phyloP scores from a whole-genome alignment of 2,888 invertebrate genomes.

The Leptinotarsa haldemani region DNA sequence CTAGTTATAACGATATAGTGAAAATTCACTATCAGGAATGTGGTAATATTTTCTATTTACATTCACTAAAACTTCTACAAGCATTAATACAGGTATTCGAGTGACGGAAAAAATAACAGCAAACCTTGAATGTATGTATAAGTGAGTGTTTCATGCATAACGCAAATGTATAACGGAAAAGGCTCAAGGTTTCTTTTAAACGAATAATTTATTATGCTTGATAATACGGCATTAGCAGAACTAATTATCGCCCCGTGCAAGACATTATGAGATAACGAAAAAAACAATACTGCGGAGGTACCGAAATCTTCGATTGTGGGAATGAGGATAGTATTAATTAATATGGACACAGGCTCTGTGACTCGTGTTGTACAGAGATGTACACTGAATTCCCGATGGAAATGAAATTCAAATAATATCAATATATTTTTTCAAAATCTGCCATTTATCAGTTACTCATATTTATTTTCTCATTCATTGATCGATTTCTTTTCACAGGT shows the following conservation, averaged over 20 bases:
- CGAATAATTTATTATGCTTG: constrained; percentile 16
- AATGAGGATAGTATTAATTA: not conserved
- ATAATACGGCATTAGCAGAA: not conserved
- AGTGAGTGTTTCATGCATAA: constrained; percentile 16
- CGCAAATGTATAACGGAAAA: constrained; percentile 8
- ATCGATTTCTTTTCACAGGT: too few relatives aligned
- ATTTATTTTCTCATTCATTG: too few relatives aligned
- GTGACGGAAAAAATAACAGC: not conserved
- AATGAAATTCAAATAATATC: too few relatives aligned
- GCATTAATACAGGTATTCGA: not conserved
- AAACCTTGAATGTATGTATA: constrained; percentile 4
- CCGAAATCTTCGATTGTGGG: not conserved
- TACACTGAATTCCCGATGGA: too few relatives aligned
- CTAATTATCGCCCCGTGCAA: not conserved
- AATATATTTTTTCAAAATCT: too few relatives aligned
- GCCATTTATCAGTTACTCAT: too few relatives aligned
- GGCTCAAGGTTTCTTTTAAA: constrained; percentile 8
- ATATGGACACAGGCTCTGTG: too few relatives aligned
- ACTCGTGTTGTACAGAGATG: too few relatives aligned
- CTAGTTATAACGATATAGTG: too few relatives aligned
- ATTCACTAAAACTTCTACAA: not conserved
- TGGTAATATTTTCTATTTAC: not conserved
- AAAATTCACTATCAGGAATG: too few relatives aligned
- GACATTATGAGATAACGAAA: not conserved
- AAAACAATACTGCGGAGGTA: not conserved